A percentile compares a stretch with the other conserved stretches of the same genome.
Conservation (phyloP, 2,888 invertebrate species). For the Drosophila infuscata region DNA sequence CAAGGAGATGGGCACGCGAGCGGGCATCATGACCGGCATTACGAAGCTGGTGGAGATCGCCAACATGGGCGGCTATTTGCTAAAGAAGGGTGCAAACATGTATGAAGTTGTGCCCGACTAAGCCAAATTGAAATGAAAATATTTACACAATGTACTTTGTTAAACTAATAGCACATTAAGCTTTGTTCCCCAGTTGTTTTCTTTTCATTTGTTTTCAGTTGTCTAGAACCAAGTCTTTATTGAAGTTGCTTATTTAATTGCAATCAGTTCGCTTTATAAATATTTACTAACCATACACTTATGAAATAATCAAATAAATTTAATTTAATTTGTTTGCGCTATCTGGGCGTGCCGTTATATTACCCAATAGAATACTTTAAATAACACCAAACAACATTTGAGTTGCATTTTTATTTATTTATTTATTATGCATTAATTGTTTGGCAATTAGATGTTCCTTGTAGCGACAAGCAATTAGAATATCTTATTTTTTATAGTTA, state of each 20-base stretch:
- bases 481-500: slow-evolving; percentile 6
- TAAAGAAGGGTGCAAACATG: slow-evolving; percentile 91
- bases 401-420: neutral
- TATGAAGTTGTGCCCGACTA: slow-evolving; percentile 88
- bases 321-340: neutral
- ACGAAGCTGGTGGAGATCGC: slow-evolving; percentile 90
- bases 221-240: slow-evolving; percentile 3
- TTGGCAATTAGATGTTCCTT: neutral
- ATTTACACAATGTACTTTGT: slow-evolving; percentile 37
- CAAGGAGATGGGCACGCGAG: slow-evolving; percentile 89
- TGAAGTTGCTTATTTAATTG: slow-evolving; percentile 19
- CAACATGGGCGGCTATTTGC: slow-evolving; percentile 93
- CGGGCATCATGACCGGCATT: slow-evolving; percentile 87
- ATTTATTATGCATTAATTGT: neutral
- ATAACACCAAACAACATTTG: neutral
- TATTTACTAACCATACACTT: slow-evolving; percentile 18
- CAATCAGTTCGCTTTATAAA: slow-evolving; percentile 5
- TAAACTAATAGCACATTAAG: slow-evolving; percentile 27
- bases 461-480: neutral
- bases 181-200: slow-evolving; percentile 10
- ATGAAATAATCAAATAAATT: slow-evolving; percentile 1
- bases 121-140: slow-evolving; percentile 45
- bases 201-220: neutral
- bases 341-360: neutral
- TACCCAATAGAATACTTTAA: neutral